Percentiles rank a stretch among this genome's conserved stretches.
Evolutionary conservation across 2,797 vertebrate genomes (phyloP).

Genomic region (Alosa sapidissima): DNA sequence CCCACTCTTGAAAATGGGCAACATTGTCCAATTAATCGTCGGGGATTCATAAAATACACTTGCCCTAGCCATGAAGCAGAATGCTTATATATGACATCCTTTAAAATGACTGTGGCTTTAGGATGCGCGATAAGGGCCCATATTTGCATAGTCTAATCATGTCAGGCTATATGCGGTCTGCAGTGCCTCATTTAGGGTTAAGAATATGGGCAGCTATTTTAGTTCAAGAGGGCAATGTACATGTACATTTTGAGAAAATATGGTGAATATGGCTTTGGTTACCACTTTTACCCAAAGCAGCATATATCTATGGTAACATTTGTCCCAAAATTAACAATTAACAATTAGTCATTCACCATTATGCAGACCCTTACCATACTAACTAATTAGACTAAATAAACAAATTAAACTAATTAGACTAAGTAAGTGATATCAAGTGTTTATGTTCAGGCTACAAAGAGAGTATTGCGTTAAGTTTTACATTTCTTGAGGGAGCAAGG

Average conservation of each 20-base stretch:
- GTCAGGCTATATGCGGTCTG: neutral
- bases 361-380: neutral
- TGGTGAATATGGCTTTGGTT: neutral
- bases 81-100: slow-evolving; percentile 61
- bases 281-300: neutral
- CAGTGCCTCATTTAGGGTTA: neutral
- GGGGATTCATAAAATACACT: slow-evolving; percentile 65
- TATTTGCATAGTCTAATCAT: neutral
- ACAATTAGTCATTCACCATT: neutral
- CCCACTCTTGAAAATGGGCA: slow-evolving; percentile 63
- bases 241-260: neutral
- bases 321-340: neutral
- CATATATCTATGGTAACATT: neutral
- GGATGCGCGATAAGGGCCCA: neutral
- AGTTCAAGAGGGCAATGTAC: neutral
- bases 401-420: too few relatives aligned
- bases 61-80: slow-evolving; percentile 65
- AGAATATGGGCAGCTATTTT: slow-evolving; percentile 16
- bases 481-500: neutral
- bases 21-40: slow-evolving; percentile 59
- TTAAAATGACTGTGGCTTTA: neutral
- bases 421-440: too few relatives aligned
- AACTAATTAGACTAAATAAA: too few relatives aligned
- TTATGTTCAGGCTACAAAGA: neutral
- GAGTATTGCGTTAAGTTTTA: neutral